phyloP scores from a whole-genome alignment of 2,888 invertebrate genomes.

The Meiosimyza platycephala region DNA sequence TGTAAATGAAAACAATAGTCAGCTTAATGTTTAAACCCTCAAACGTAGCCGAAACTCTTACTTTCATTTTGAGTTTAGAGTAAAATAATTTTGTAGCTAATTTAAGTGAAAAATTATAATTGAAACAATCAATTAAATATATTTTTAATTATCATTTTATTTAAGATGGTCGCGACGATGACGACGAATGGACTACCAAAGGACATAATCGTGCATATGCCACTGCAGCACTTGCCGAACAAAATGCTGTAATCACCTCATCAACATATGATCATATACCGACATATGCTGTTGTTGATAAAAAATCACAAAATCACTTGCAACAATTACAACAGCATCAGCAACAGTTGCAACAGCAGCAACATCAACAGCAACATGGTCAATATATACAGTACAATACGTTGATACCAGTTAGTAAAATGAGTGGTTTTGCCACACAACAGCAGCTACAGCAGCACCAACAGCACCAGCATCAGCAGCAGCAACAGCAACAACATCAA shows the following conservation, averaged over 20 bases:
- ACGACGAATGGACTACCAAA: conserved; percentile 67
- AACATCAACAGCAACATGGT: conserved; percentile 46
- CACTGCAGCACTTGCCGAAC: conserved; percentile 66
- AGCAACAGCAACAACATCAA: conserved; percentile 36
- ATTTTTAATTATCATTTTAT: too few species aligned
- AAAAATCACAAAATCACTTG: conserved; percentile 57
- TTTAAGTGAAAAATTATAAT: too few species aligned
- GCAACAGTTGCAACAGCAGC: conserved; percentile 47
- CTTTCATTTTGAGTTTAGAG: too few species aligned
- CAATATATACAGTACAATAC: conserved; percentile 66
- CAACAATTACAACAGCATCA: conserved; percentile 51
- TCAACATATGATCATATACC: conserved; percentile 64
- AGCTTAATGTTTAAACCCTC: too few species aligned
- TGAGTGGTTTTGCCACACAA: conserved; percentile 57
- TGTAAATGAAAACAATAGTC: too few species aligned
- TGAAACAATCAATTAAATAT: too few species aligned
- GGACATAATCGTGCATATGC: conserved; percentile 65
- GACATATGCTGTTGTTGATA: conserved; percentile 64
- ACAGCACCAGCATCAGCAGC: conserved; percentile 53
- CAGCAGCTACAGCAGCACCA: conserved; percentile 59
- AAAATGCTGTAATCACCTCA: conserved; percentile 64
- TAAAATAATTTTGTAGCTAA: too few species aligned
- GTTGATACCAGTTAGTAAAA: conserved; percentile 66
- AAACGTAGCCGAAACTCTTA: too few species aligned
- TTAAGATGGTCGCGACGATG: conserved; percentile 65